These are phyloP conservation scores for Burhinus oedicnemus DNA, from an alignment of 2,113 vertebrate genomes.

Conservation along the genomic window DNA sequence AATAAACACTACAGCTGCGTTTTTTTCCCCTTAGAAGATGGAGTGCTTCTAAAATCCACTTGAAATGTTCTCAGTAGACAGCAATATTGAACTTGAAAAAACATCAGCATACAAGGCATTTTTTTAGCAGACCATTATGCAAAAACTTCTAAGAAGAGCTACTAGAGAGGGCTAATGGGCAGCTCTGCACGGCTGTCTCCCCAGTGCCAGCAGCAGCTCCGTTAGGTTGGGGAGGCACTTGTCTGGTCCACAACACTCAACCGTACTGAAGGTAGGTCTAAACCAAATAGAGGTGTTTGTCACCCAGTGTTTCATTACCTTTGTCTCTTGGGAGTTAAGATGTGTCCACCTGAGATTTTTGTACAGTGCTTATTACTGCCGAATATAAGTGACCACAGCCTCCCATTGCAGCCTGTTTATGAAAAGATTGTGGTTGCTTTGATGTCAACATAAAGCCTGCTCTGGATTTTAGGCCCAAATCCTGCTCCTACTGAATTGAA, in stretches of 20 bases:
- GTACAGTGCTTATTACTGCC: fast-evolving
- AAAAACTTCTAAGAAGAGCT: neutral
- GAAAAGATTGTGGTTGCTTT: neutral
- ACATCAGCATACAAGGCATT: neutral
- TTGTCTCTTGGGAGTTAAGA: neutral
- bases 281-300: neutral
- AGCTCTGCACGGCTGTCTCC: neutral
- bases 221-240: neutral
- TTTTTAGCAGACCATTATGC: neutral
- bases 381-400: neutral
- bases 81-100: neutral
- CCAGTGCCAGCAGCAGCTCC: neutral
- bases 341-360: neutral
- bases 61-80: neutral
- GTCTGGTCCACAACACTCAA: neutral
- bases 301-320: neutral
- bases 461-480: neutral
- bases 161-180: neutral
- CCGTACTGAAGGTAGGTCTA: neutral
- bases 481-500: neutral
- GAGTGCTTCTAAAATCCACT: neutral
- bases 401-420: neutral
- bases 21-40: neutral
- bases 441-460: neutral
- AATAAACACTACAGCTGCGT: neutral